phyloP scores from a whole-genome alignment of 35 echinoderm and acorn worm species.

The Heliocidaris erythrogramma region DNA sequence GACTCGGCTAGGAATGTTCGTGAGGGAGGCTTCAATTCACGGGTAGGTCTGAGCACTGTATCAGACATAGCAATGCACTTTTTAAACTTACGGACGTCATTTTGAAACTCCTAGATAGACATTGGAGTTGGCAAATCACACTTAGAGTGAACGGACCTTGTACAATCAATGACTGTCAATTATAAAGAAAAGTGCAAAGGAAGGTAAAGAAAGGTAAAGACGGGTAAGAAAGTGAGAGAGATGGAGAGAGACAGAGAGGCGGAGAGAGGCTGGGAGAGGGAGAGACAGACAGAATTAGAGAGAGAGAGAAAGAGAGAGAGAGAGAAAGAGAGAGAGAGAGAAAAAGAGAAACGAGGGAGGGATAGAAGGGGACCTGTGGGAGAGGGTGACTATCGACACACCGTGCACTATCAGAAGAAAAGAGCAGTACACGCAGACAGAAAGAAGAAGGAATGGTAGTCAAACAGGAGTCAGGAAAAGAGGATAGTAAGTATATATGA shows the following conservation, averaged over 20 bases:
- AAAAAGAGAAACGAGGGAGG: not conserved
- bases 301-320: not conserved
- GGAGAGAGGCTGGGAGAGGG: not conserved
- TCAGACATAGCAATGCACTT: not conserved
- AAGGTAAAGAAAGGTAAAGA: not conserved
- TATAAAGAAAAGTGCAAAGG: not conserved
- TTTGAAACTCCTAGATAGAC: not conserved
- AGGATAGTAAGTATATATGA: no score
- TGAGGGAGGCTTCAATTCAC: not conserved
- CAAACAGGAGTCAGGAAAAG: no score
- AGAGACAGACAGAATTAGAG: not conserved
- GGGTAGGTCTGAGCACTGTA: not conserved
- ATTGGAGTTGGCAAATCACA: not conserved
- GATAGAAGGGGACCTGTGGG: no score
- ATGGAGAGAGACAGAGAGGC: not conserved
- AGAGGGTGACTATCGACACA: no score
- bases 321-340: not conserved
- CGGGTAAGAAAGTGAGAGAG: no score
- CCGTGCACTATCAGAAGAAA: no score
- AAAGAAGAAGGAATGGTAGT: no score
- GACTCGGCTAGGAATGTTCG: not conserved
- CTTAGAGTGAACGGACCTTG: not conserved
- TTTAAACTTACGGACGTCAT: not conserved
- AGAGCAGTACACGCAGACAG: no score
- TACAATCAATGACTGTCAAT: constrained; percentile 6